Evolutionary conservation across 2,888 invertebrate genomes (phyloP).

Genomic region (Eupeodes luniger): DNA sequence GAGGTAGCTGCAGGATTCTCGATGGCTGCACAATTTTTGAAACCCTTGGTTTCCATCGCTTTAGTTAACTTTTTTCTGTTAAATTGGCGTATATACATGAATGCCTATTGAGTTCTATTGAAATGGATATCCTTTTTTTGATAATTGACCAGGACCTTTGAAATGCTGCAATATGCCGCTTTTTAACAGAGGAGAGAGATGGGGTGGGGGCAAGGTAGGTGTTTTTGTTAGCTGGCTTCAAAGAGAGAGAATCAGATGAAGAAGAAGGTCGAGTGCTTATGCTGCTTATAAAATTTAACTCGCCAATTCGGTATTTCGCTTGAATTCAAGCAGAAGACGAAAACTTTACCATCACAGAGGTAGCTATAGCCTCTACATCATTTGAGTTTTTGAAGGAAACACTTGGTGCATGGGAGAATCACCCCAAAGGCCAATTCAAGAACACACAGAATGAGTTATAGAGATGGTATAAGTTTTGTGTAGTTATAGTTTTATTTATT

Average conservation of each 20-base stretch:
- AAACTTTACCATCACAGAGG: conserved; percentile 34
- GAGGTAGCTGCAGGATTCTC: neutral
- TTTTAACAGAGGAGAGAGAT: no score
- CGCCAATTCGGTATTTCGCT: conserved; percentile 51
- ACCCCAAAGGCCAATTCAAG: conserved; percentile 4
- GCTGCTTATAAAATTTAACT: conserved; percentile 49
- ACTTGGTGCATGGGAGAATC: conserved; percentile 23
- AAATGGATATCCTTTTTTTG: conserved; percentile 11
- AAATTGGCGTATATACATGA: conserved; percentile 49
- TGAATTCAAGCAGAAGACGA: conserved; percentile 29
- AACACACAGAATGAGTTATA: neutral
- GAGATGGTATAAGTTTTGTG: neutral
- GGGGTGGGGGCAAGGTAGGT: neutral
- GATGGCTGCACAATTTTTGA: conserved; percentile 6
- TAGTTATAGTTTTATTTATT: neutral
- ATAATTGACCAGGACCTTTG: conserved; percentile 61
- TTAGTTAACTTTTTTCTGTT: conserved; percentile 31
- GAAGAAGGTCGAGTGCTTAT: conserved; percentile 32
- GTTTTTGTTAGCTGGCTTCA: neutral
- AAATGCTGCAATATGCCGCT: conserved; percentile 40
- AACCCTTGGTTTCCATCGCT: neutral
- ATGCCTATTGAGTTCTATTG: conserved; percentile 47
- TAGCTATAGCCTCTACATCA: neutral
- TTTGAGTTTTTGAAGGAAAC: conserved; percentile 31
- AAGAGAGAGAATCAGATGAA: neutral